These are phyloP conservation scores for Cranoglanis bouderius DNA, from an alignment of 2,113 vertebrate genomes.

Conservation along the genomic window DNA sequence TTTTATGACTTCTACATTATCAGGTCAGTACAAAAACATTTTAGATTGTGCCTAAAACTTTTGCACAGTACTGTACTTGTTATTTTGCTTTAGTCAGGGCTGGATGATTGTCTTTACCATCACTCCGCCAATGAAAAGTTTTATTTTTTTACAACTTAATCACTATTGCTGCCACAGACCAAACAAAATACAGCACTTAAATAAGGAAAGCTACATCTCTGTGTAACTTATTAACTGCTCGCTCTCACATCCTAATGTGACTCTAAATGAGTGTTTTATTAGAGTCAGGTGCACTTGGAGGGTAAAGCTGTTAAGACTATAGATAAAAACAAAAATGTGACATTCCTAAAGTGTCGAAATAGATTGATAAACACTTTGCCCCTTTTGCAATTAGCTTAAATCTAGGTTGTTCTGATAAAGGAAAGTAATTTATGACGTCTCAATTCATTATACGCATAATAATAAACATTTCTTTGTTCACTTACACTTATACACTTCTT, in stretches of 20 bases:
- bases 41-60: too few relatives aligned
- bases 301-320: neutral
- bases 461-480: neutral
- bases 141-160: neutral
- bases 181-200: neutral
- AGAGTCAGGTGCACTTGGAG: neutral
- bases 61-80: too few relatives aligned
- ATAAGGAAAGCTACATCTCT: neutral
- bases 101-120: too few relatives aligned
- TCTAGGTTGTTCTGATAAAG: neutral
- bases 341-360: neutral
- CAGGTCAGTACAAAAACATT: too few relatives aligned
- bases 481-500: neutral
- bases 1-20: too few relatives aligned
- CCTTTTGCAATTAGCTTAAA: neutral
- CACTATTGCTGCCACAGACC: neutral
- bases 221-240: neutral
- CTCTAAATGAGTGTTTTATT: neutral
- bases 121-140: too few relatives aligned
- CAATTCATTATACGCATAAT: neutral
- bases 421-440: neutral
- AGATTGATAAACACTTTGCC: neutral
- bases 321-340: neutral
- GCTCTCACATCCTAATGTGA: neutral
- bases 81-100: neutral